These are phyloP conservation scores for Haplotaxodon microlepis DNA, from an alignment of 2,113 vertebrate genomes.

Conservation along the genomic window DNA sequence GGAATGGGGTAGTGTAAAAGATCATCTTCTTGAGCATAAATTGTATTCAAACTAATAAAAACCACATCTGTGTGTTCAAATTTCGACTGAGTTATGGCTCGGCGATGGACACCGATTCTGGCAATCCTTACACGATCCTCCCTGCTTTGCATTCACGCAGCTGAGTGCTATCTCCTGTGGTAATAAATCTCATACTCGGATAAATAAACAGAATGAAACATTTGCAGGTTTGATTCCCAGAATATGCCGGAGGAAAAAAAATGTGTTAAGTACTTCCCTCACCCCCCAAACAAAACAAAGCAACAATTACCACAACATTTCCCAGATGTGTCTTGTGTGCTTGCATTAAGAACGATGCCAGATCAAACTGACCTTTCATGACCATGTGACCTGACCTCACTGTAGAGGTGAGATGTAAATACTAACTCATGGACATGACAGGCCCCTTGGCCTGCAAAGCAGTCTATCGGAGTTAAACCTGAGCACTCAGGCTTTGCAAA, in stretches of 20 bases:
- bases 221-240: neutral
- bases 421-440: neutral
- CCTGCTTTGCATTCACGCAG: neutral
- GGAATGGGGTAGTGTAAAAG: neutral
- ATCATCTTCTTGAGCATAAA: neutral
- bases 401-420: neutral
- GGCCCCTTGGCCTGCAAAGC: neutral
- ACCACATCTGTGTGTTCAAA: neutral
- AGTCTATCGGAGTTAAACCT: slow-evolving; percentile 7
- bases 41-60: neutral
- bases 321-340: neutral
- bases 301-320: neutral
- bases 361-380: slow-evolving; percentile 10
- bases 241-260: neutral
- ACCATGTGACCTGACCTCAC: slow-evolving; percentile 13
- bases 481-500: slow-evolving; percentile 4
- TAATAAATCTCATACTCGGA: neutral
- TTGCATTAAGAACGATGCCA: neutral
- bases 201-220: neutral
- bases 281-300: neutral
- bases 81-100: neutral
- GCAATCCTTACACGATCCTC: neutral
- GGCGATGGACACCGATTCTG: neutral
- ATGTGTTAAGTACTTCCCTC: neutral
- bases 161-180: neutral